Evolutionary conservation across 35 echinoderm and acorn worm species (phyloP).

Genomic region (Stichopus chloronotus): DNA sequence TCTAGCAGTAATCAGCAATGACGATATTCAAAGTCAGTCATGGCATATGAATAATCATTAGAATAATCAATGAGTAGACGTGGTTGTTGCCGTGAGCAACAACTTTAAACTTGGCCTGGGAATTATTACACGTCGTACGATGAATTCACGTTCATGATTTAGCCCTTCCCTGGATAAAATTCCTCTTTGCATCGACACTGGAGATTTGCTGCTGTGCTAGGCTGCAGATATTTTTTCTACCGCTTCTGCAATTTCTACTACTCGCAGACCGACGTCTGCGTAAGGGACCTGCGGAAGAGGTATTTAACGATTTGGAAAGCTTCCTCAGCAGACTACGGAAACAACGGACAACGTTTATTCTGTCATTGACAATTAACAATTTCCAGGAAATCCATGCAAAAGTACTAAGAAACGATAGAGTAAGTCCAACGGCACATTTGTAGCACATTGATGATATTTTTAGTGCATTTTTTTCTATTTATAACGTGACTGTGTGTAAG

Average conservation of each 20-base stretch:
- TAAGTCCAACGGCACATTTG: no score
- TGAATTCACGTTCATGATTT: slow-evolving; percentile 25
- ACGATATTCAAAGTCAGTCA: slow-evolving; percentile 65
- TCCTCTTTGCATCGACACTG: neutral
- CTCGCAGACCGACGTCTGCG: no score
- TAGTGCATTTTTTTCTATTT: no score
- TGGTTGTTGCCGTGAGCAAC: slow-evolving; percentile 63
- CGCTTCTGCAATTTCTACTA: no score
- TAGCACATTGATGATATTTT: no score
- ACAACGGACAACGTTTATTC: neutral
- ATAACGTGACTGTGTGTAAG: no score
- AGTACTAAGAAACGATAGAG: no score
- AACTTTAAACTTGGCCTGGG: slow-evolving; percentile 57
- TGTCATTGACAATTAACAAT: no score
- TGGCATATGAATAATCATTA: slow-evolving; percentile 52
- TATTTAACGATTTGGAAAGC: neutral
- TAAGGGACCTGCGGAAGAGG: no score
- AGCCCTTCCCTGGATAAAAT: slow-evolving; percentile 37
- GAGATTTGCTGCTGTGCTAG: neutral
- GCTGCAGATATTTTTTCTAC: no score
- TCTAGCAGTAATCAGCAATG: slow-evolving; percentile 57
- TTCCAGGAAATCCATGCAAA: no score
- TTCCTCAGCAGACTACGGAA: neutral
- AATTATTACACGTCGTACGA: slow-evolving; percentile 66
- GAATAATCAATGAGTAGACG: slow-evolving; percentile 62